These are phyloP conservation scores for Gambelia wislizenii DNA, from an alignment of 2,797 vertebrate genomes.

Conservation along the genomic window DNA sequence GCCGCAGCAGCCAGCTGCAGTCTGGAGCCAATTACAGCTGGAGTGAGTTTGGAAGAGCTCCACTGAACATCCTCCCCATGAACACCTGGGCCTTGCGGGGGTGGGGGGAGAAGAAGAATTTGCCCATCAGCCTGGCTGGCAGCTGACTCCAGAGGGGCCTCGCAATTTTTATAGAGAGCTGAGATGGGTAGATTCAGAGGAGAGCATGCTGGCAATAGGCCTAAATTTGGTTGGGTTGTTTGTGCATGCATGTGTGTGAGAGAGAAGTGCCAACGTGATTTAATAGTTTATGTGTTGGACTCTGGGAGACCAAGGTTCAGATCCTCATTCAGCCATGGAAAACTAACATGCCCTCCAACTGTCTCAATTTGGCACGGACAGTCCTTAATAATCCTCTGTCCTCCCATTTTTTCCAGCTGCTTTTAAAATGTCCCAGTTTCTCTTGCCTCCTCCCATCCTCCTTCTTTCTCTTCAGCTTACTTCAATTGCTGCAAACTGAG, in stretches of 20 bases:
- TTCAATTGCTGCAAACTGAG: too few species aligned
- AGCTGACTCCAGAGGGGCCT: neutral
- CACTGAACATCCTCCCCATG: neutral
- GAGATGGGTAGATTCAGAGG: neutral
- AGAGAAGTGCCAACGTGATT: too few species aligned
- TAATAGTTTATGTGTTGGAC: too few species aligned
- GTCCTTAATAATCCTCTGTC: too few species aligned
- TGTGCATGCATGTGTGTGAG: too few species aligned
- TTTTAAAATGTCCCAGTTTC: neutral
- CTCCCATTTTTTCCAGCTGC: too few species aligned
- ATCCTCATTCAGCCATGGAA: too few species aligned
- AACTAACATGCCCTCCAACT: too few species aligned
- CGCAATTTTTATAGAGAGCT: neutral
- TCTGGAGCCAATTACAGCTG: neutral
- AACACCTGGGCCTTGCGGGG: neutral
- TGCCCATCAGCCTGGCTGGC: neutral
- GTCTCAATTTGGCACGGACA: too few species aligned
- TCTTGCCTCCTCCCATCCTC: neutral
- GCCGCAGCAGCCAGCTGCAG: neutral
- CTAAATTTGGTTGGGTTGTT: neutral
- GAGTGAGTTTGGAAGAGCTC: slow-evolving; percentile 34
- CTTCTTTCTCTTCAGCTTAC: too few species aligned
- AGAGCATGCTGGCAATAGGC: neutral
- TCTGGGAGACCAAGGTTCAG: too few species aligned
- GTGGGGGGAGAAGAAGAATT: too few species aligned